phyloP scores from a whole-genome alignment of 2,888 invertebrate genomes.

The Agriopis leucophaearia region DNA sequence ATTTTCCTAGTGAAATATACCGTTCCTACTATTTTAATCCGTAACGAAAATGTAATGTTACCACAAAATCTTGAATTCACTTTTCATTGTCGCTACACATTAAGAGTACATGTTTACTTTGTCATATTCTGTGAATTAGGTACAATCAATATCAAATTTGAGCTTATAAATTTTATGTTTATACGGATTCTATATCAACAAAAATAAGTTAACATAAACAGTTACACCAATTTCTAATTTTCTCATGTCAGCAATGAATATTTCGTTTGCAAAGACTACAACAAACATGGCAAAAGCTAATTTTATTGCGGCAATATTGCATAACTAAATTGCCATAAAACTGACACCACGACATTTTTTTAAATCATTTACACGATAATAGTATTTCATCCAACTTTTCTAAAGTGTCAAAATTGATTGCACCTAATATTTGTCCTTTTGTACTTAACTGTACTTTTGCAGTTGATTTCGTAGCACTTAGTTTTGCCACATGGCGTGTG shows the following conservation, averaged over 20 bases:
- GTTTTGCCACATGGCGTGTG: slow-evolving; percentile 70
- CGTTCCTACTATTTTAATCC: slow-evolving; percentile 85
- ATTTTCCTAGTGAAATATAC: slow-evolving; percentile 85
- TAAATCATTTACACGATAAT: background rate
- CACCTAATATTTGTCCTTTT: slow-evolving; percentile 40
- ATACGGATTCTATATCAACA: too few relatives aligned
- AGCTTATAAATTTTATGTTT: too few relatives aligned
- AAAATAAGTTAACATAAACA: too few relatives aligned
- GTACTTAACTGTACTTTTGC: slow-evolving; percentile 48
- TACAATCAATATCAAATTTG: slow-evolving; percentile 44
- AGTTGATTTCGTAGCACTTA: slow-evolving; percentile 64
- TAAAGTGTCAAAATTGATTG: slow-evolving; percentile 42
- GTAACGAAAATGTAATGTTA: slow-evolving; percentile 75
- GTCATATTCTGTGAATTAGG: slow-evolving; percentile 47
- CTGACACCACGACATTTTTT: background rate
- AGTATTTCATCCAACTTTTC: background rate
- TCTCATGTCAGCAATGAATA: background rate
- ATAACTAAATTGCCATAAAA: background rate
- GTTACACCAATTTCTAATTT: too few relatives aligned
- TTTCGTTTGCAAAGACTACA: background rate
- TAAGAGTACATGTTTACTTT: slow-evolving; percentile 58
- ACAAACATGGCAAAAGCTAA: background rate
- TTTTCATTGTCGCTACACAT: slow-evolving; percentile 57
- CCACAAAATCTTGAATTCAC: slow-evolving; percentile 60
- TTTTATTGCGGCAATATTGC: too few relatives aligned